phyloP scores from a whole-genome alignment of 2,113 vertebrate genomes.

The Argyrosomus japonicus region DNA sequence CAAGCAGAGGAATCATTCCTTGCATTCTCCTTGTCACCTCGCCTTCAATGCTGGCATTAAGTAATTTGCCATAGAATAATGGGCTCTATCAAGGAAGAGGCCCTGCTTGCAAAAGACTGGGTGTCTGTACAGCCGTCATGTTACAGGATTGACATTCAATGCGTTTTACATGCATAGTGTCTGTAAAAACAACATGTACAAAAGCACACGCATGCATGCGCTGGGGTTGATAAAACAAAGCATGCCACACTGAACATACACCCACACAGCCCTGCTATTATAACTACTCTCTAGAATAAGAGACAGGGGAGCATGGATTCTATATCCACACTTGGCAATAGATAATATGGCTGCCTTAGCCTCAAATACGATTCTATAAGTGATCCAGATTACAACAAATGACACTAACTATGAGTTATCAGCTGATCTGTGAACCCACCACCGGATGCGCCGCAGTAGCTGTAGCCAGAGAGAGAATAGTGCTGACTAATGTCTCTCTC shows the following conservation, averaged over 20 bases:
- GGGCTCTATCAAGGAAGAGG: slow-evolving; percentile 66
- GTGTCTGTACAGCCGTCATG: slow-evolving; percentile 54
- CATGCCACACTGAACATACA: slow-evolving; percentile 23
- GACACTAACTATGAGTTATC: slow-evolving; percentile 69
- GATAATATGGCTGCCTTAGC: slow-evolving; percentile 22
- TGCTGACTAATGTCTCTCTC: slow-evolving; percentile 82
- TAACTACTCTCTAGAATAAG: neutral
- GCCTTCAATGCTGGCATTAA: slow-evolving; percentile 77
- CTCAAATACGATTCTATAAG: slow-evolving; percentile 50
- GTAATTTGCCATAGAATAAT: slow-evolving; percentile 78
- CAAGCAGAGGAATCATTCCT: slow-evolving; percentile 80
- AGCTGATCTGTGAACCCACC: slow-evolving; percentile 65
- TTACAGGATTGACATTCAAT: slow-evolving; percentile 38
- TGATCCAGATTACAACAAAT: slow-evolving; percentile 69
- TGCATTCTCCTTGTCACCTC: slow-evolving; percentile 76
- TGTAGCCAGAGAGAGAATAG: slow-evolving; percentile 63
- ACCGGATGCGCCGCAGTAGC: slow-evolving; percentile 48
- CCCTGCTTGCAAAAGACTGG: slow-evolving; percentile 54
- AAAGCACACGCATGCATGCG: neutral
- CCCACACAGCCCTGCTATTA: slow-evolving; percentile 8
- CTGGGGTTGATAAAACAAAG: slow-evolving; percentile 34
- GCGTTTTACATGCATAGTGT: slow-evolving; percentile 34
- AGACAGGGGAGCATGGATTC: neutral
- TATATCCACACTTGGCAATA: neutral
- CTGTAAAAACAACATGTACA: slow-evolving; percentile 45